Evolutionary conservation across 2,113 vertebrate species (phyloP).

Genomic region (Heterotilapia buettikoferi): DNA sequence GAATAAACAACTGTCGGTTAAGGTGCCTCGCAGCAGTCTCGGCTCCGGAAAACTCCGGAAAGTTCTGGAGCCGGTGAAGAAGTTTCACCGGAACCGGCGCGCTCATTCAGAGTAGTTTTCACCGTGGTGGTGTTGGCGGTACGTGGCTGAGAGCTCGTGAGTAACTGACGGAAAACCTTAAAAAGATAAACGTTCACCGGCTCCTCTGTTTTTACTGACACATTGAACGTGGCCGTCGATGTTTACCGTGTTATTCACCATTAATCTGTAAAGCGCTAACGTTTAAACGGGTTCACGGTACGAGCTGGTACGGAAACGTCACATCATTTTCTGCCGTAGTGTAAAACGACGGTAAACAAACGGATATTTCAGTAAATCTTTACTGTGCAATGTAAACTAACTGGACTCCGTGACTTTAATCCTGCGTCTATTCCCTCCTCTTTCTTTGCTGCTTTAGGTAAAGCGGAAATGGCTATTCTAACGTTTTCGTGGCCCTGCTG

Average conservation of each 20-base stretch:
- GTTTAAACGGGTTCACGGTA: accelerated
- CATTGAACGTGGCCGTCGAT: accelerated
- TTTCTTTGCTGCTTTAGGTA: not conserved
- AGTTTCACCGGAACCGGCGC: not conserved
- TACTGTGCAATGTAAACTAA: not conserved
- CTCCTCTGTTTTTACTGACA: not conserved
- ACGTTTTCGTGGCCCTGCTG: not conserved
- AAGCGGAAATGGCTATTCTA: not conserved
- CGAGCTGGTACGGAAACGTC: not conserved
- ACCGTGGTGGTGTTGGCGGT: not conserved
- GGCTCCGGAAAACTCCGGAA: not conserved
- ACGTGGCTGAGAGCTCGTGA: accelerated
- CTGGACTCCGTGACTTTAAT: not conserved
- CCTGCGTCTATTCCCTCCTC: not conserved
- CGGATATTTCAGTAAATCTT: not conserved
- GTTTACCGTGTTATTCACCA: no score
- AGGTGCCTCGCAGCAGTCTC: accelerated
- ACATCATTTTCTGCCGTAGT: not conserved
- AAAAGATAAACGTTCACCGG: not conserved
- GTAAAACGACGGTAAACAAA: not conserved
- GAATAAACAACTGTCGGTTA: accelerated
- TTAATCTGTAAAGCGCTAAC: not conserved
- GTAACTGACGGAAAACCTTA: not conserved
- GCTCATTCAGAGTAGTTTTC: not conserved
- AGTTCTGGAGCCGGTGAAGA: not conserved